These are phyloP conservation scores for Cryptomyrus ogoouensis DNA, from an alignment of 2,113 vertebrate genomes.

Conservation along the genomic window DNA sequence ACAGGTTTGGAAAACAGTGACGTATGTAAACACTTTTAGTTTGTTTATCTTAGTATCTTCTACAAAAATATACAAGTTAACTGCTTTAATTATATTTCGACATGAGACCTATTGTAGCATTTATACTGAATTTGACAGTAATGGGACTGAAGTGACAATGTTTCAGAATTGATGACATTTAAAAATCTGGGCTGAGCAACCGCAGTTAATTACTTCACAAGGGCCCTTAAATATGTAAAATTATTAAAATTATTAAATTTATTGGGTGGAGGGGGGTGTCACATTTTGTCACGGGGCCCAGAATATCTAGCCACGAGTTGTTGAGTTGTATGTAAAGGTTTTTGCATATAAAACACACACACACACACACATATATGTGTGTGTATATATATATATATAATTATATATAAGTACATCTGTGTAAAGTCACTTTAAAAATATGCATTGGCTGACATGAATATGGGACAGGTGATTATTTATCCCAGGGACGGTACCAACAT, in stretches of 20 bases:
- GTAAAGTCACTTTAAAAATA: neutral
- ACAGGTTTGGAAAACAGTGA: neutral
- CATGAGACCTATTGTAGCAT: neutral
- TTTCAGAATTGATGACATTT: neutral
- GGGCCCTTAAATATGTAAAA: neutral
- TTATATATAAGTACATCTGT: neutral
- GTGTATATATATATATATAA: no score
- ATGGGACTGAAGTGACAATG: neutral
- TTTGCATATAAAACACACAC: neutral
- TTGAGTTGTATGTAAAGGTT: neutral
- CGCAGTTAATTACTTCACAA: neutral
- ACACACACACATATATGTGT: neutral
- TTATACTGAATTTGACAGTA: neutral
- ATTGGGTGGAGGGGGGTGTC: neutral
- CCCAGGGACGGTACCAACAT: neutral
- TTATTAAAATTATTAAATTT: neutral
- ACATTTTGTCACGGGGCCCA: neutral
- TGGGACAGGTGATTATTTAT: neutral
- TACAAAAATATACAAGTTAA: neutral
- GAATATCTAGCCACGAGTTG: neutral
- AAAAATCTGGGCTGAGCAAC: neutral
- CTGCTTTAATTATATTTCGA: neutral
- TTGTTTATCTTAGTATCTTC: neutral
- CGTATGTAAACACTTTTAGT: neutral
- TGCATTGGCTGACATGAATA: neutral